Evolutionary conservation across 1,140 invertebrate genomes (phyloP), one percentile per base, ranked within the genome.

Genomic region (Brachionus asplanchnoidis): DNA sequence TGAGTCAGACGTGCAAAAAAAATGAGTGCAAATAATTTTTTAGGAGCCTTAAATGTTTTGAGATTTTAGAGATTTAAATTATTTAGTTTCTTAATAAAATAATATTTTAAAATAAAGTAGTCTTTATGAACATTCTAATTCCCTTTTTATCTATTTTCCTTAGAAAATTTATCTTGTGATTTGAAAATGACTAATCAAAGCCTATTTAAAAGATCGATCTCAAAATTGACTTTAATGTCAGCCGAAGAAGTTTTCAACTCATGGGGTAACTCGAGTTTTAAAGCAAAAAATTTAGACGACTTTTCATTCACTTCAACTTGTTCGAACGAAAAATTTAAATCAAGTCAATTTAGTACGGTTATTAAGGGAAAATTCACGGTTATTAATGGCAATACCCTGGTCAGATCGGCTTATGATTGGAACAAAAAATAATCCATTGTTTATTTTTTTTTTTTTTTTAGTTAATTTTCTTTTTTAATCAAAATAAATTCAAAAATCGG

Each of bases 361-460:
- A 26, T 50, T 26, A 77, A 50, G 46, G 73, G 73, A 50, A 77
- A 77, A 77, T 77, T 77, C 46, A 77, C 73, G 12, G 42, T 77
- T 77, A 77, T 77, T 28, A 50, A 77, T 23, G 40, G 42, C 8
- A 77, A 77, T 50, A 77, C 73, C 14, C 32, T 77, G 23, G 73
- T 77, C 23, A 77, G 73, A 77, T 50, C 73, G 26, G 73, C 73
- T 23, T 77, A 77, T 77, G 73, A 77, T 50, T 77, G 73, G 73
- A 77, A 77, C 17, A 77, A 77, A 73, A 73, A 42, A 32, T 68
- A 68, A 68, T 8, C 12, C 26, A 68, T 73, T 73, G 28, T 73
- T 73, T 36, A 42, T 40, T 73, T 20, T 73, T 73, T 2, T 40
- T 42, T 17, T 40, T 9, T 11, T n/a, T 73, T 42, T 73, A 17